These are phyloP conservation scores for Apocrypta bakeri DNA, from an alignment of 1,140 invertebrate species.

Conservation along the genomic window DNA sequence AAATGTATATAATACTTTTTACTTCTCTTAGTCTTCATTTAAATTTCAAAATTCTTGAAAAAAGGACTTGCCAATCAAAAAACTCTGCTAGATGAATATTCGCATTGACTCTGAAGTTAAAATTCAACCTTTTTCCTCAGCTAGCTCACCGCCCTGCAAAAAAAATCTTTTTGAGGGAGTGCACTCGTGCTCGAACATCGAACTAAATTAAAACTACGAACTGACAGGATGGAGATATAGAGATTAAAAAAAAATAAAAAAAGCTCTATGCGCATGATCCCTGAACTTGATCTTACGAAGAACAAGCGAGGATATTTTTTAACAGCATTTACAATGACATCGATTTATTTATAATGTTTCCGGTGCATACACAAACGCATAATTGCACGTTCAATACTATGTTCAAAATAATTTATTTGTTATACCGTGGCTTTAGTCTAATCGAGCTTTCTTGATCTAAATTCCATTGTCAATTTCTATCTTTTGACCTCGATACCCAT, in stretches of 20 bases:
- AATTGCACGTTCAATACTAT: too few species aligned
- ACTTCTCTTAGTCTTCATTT: neutral
- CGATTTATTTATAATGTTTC: neutral
- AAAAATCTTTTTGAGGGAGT: neutral
- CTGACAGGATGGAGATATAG: neutral
- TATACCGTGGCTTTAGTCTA: too few species aligned
- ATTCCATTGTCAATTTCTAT: too few species aligned
- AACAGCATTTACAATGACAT: neutral
- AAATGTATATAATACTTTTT: too few species aligned
- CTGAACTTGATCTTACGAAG: constrained; percentile 26
- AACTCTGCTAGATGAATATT: neutral
- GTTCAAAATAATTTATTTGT: too few species aligned
- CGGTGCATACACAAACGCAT: neutral
- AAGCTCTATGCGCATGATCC: neutral
- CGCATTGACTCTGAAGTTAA: neutral
- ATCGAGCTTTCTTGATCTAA: too few species aligned
- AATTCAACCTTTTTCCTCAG: neutral
- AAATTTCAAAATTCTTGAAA: neutral
- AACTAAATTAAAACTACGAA: constrained; percentile 31
- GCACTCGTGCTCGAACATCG: neutral
- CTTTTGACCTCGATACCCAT: too few species aligned
- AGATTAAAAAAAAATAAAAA: neutral
- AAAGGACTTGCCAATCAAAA: neutral
- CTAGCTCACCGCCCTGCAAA: too few species aligned
- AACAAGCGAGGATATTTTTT: neutral